phyloP scores from a whole-genome alignment of 2,888 invertebrate species.

The Formica aserva region DNA sequence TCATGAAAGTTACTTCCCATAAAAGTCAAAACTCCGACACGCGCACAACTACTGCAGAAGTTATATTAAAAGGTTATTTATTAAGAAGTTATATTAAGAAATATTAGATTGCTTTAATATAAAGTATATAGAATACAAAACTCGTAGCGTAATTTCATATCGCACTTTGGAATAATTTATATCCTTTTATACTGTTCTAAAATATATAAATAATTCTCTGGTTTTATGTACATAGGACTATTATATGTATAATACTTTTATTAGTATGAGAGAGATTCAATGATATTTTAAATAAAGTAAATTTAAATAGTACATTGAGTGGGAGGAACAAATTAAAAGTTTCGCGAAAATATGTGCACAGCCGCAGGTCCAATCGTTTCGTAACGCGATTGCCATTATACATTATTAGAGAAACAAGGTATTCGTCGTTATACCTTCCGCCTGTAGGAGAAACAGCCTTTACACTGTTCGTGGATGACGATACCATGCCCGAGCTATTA shows the following conservation, averaged over 20 bases:
- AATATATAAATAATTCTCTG: background rate
- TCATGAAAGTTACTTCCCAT: constrained; percentile 19
- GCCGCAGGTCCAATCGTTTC: constrained; percentile 7
- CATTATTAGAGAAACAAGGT: constrained; percentile 16
- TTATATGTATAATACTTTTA: background rate
- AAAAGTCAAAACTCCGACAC: constrained; percentile 21
- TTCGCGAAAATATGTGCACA: background rate
- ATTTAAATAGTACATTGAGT: background rate
- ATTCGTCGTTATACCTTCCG: constrained; percentile 13
- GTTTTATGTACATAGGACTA: background rate
- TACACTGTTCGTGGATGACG: constrained; percentile 28
- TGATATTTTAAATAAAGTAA: background rate
- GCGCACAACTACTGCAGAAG: background rate
- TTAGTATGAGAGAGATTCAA: background rate
- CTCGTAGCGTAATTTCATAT: background rate
- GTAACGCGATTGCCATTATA: background rate
- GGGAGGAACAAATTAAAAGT: background rate
- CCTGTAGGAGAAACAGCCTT: constrained; percentile 1
- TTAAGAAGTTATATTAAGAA: background rate
- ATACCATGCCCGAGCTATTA: constrained; percentile 48
- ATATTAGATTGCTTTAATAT: constrained; percentile 26
- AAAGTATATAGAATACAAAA: background rate
- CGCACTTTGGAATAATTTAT: background rate
- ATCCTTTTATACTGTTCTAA: background rate
- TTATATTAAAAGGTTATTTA: background rate